A percentile compares a stretch with the other conserved stretches of the same genome.
Evolutionary conservation across 2,113 vertebrate genomes (phyloP).

Genomic region (Syrmaticus mikado): DNA sequence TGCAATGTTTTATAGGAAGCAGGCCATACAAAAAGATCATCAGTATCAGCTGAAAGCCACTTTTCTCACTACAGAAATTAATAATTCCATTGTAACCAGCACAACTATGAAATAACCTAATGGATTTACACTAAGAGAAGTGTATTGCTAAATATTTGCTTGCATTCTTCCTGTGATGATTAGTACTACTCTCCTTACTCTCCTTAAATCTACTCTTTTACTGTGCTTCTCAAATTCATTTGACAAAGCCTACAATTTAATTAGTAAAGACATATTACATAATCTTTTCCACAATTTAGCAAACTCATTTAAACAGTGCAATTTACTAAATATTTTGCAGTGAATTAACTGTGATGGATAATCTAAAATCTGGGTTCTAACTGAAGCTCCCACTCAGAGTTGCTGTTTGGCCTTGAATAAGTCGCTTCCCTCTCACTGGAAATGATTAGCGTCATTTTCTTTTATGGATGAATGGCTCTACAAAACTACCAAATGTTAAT

Average conservation of each 20-base stretch:
- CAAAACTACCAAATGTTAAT: background rate
- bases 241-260: background rate
- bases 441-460: conserved; percentile 3
- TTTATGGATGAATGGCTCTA: background rate
- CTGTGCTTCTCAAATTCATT: background rate
- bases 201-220: background rate
- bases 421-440: background rate
- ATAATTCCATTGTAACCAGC: background rate
- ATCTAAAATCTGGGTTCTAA: background rate
- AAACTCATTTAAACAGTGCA: background rate
- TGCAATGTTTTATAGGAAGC: background rate
- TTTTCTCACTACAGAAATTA: background rate
- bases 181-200: background rate
- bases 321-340: conserved; percentile 7
- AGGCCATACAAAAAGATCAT: background rate
- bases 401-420: background rate
- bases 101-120: background rate
- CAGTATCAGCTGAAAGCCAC: background rate
- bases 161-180: background rate
- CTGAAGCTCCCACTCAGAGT: background rate
- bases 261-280: background rate
- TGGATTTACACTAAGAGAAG: background rate
- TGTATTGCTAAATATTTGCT: background rate
- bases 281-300: background rate
- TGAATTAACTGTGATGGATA: background rate